phyloP scores from a whole-genome alignment of 2,888 invertebrate species.

The Polyploca ridens region DNA sequence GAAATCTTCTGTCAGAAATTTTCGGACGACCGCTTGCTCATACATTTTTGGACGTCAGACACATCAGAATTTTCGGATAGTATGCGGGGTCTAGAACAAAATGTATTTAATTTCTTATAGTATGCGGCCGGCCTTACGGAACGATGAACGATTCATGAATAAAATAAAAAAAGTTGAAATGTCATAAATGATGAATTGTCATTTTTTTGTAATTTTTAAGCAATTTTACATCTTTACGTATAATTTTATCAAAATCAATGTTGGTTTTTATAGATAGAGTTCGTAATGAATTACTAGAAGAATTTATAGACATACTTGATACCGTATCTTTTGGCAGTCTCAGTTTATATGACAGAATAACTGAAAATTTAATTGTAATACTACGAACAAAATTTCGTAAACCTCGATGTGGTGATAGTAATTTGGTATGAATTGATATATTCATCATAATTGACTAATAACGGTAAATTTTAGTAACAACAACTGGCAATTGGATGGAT shows the following conservation, averaged over 20 bases:
- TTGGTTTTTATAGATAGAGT: constrained; percentile 60
- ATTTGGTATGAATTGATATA: constrained; percentile 55
- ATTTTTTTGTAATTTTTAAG: background rate
- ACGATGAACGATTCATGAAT: background rate
- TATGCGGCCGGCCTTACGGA: no score
- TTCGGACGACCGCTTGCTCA: no score
- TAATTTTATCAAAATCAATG: constrained; percentile 53
- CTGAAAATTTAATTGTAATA: constrained; percentile 62
- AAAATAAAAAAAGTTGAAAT: background rate
- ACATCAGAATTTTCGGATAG: no score
- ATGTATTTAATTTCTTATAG: no score
- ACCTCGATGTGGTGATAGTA: constrained; percentile 62
- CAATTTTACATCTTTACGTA: constrained; percentile 14
- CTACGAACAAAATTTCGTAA: constrained; percentile 60
- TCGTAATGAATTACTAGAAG: constrained; percentile 55
- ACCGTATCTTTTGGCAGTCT: constrained; percentile 59
- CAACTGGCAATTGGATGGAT: constrained; percentile 16
- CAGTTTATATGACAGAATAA: constrained; percentile 67
- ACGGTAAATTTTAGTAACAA: background rate
- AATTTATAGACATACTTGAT: constrained; percentile 65
- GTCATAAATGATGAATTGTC: background rate
- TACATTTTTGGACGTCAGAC: no score
- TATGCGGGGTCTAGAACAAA: no score
- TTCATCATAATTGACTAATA: background rate
- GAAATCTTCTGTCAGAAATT: no score